phyloP scores from a whole-genome alignment of 2,113 vertebrate species.

The Brienomyrus brachyistius region DNA sequence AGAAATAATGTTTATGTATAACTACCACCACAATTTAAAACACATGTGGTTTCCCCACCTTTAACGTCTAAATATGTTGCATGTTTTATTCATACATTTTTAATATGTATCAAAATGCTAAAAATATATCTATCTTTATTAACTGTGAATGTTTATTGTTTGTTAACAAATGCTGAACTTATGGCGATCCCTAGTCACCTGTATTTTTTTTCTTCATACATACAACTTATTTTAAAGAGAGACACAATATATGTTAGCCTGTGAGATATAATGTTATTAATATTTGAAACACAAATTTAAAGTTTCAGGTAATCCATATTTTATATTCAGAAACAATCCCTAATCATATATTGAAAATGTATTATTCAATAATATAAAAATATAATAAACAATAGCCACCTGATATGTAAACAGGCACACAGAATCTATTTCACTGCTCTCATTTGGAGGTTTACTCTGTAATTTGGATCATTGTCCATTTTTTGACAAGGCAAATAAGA shows the following conservation, averaged over 20 bases:
- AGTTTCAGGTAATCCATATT: not conserved
- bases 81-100: conserved; percentile 26
- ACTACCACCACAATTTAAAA: conserved; percentile 51
- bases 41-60: conserved; percentile 54
- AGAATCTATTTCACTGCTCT: not conserved
- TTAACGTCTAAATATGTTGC: conserved; percentile 20
- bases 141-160: not conserved
- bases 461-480: not conserved
- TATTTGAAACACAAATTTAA: not conserved
- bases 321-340: not conserved
- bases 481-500: not conserved
- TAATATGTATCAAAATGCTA: conserved; percentile 4
- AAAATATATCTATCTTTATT: conserved; percentile 9
- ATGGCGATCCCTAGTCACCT: not conserved
- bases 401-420: not conserved
- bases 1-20: conserved; percentile 63
- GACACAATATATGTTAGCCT: not conserved
- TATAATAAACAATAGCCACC: not conserved
- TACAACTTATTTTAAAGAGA: not conserved
- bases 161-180: not conserved
- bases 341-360: not conserved
- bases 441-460: not conserved
- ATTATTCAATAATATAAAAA: not conserved
- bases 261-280: not conserved
- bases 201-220: not conserved